Conservation (phyloP, 2,888 invertebrate species). For the Didymodactylos carnosus region DNA sequence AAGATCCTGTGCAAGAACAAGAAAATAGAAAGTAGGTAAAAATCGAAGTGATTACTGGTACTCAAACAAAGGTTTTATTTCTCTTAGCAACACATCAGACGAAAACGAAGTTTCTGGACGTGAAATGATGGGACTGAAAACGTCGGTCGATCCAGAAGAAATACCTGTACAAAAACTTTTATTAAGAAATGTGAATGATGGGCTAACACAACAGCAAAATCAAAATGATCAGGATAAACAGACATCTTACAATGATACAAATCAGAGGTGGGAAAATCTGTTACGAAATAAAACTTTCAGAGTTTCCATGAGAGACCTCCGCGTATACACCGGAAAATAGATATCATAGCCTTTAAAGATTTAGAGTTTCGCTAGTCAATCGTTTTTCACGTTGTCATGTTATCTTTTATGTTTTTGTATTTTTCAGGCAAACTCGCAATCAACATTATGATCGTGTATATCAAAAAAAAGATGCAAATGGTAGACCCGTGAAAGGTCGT, state of each 20-base stretch:
- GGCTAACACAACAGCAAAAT: background rate
- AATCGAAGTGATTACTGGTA: background rate
- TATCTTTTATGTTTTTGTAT: too few species aligned
- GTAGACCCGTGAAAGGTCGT: constrained; percentile 11
- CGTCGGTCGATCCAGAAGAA: background rate
- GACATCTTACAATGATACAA: too few species aligned
- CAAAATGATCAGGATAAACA: constrained; percentile 17
- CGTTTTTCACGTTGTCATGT: too few species aligned
- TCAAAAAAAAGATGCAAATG: constrained; percentile 1
- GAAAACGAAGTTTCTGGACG: background rate
- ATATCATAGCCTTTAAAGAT: too few species aligned
- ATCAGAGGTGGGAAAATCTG: too few species aligned
- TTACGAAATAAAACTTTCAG: background rate
- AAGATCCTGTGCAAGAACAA: background rate
- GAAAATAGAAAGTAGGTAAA: background rate
- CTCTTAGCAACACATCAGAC: too few species aligned
- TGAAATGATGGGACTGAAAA: background rate
- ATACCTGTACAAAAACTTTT: background rate
- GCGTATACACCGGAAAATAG: too few species aligned
- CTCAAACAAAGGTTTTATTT: too few species aligned
- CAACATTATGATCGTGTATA: background rate
- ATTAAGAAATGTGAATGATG: background rate
- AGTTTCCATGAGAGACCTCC: too few species aligned
- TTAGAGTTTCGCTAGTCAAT: too few species aligned
- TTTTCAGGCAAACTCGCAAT: too few species aligned